Conservation (phyloP, 1,140 invertebrate species). For the Holotrichia oblita region DNA sequence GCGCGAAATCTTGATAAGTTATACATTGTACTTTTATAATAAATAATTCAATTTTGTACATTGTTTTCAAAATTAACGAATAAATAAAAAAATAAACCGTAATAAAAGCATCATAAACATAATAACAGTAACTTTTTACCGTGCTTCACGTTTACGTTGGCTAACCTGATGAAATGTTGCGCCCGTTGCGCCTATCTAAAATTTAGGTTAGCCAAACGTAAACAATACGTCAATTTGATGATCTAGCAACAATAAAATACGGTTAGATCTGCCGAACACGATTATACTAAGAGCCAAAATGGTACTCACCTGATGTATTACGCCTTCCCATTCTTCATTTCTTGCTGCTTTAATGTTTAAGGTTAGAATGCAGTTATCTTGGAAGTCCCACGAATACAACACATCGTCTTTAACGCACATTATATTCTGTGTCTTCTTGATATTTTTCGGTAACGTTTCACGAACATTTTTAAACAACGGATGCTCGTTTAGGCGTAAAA, state of each 20-base stretch:
- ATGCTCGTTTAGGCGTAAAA: conserved; percentile 64
- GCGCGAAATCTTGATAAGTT: too few relatives aligned
- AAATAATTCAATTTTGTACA: too few relatives aligned
- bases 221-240: not conserved
- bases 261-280: not conserved
- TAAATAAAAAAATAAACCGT: too few relatives aligned
- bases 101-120: too few relatives aligned
- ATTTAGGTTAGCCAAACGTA: conserved; percentile 16
- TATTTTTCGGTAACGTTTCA: conserved; percentile 64
- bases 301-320: conserved; percentile 68
- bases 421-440: conserved; percentile 70
- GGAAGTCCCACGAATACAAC: conserved; percentile 71
- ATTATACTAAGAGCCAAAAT: not conserved
- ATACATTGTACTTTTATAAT: too few relatives aligned
- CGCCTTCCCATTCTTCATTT: conserved; percentile 62
- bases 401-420: conserved; percentile 71
- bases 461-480: conserved; percentile 69
- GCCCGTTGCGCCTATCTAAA: not conserved
- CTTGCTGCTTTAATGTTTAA: conserved; percentile 68
- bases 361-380: conserved; percentile 70
- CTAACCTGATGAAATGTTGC: not conserved
- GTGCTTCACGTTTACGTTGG: not conserved
- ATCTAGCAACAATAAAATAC: not conserved
- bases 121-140: not conserved
- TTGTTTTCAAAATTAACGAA: too few relatives aligned